Evolutionary conservation across 1,140 invertebrate genomes (phyloP).

Genomic region (Meloidogyne floridensis): DNA sequence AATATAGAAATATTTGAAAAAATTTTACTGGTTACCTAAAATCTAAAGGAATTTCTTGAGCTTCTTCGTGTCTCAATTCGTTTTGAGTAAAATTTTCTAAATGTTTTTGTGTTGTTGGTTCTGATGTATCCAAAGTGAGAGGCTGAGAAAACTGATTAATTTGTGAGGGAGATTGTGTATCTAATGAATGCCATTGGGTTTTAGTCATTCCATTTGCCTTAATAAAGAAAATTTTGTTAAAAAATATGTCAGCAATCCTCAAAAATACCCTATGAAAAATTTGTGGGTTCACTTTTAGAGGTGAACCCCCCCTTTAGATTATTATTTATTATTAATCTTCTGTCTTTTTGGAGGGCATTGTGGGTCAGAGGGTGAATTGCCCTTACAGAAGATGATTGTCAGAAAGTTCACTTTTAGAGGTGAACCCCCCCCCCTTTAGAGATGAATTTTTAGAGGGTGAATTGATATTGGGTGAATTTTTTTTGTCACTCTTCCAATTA

Average conservation of each 20-base stretch:
- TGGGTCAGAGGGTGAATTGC: no score
- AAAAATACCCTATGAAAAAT: no score
- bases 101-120: not conserved
- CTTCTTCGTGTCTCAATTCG: not conserved
- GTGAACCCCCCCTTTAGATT: no score
- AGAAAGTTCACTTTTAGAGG: no score
- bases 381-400: no score
- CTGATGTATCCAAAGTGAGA: constrained; percentile 1
- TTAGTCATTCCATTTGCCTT: not conserved
- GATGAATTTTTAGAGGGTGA: no score
- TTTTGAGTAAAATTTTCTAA: not conserved
- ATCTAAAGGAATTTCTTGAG: not conserved
- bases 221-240: not conserved
- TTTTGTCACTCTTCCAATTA: no score
- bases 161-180: not conserved
- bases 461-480: not conserved
- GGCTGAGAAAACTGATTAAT: not conserved
- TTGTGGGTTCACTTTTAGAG: no score
- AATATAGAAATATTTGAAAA: not conserved
- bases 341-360: no score
- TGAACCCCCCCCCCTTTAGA: no score
- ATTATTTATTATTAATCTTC: no score
- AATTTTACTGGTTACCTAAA: not conserved
- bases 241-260: not conserved
- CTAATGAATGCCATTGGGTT: not conserved